Base-by-base conservation (phyloP, 2,888 invertebrate species). In the Loripinus fragilis region DNA sequence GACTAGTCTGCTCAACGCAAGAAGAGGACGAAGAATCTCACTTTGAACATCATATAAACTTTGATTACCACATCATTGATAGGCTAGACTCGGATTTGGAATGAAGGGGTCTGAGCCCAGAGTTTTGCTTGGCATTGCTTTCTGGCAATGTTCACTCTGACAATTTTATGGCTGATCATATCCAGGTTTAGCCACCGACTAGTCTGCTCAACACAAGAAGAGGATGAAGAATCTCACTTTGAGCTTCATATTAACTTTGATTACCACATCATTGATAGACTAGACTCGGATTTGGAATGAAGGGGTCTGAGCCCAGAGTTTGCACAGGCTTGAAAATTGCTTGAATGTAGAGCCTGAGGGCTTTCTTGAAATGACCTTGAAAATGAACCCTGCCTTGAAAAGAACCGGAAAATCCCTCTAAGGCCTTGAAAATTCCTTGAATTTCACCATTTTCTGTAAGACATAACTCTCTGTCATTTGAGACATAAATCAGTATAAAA, bases 161-260 rank as follows among this genome's bases (percentile, higher is more conserved):
- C 65, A 25, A 42, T 68, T 28, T 17, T 77, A 10, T 77, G 77
- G 77, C 28, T 77, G 35, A 41, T 77, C 10, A 60, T 72, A 1
- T 42, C n/a, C 25, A 72, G 28, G n/a, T 60, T 12, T 33, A 23
- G 30, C 28, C 69, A 69, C 65, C 38, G 50, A 45, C 41, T 30
- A 0, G 8, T 30, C 33, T 60, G 60, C 33, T 60, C 60, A 60
- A 17, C 17, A 8, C 12, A 33, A 10, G 73, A 73, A 10, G 73
- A 77, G 55, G 77, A 77, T 42, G 64, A 25, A 28, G 64, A 67
- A 10, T 42, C 68, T 12, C 60, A 60, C 25, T 77, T 77, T 77
- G 73, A 77, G 35, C 72, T 73, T 65, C 68, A 72, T 60, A 69
- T 77, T 7, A 73, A 73, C 72, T 77, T 77, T 73, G 77, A 77